These are phyloP conservation scores for Thaleichthys pacificus DNA, from an alignment of 2,797 vertebrate species.

Conservation along the genomic window DNA sequence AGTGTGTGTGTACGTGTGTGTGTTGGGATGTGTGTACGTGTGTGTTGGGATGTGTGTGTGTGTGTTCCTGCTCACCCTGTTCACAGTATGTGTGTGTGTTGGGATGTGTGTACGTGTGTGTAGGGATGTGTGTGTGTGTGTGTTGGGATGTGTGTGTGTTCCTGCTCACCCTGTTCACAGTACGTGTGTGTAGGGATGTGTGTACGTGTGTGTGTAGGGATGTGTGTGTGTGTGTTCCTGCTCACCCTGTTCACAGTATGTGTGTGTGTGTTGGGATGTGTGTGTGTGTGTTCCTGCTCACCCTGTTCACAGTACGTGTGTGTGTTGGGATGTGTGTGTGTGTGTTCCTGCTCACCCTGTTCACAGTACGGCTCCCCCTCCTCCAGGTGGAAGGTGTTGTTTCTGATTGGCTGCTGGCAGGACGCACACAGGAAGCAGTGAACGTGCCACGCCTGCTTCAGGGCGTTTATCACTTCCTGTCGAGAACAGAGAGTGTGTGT, in stretches of 20 bases:
- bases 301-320: not conserved
- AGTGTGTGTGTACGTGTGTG: constrained; percentile 30
- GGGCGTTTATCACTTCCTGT: constrained; percentile 97
- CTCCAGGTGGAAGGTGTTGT: constrained; percentile 94
- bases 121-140: too few species aligned
- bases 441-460: constrained; percentile 95
- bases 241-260: constrained; percentile 93
- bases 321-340: constrained; percentile 39
- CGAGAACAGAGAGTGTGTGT: not conserved
- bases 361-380: constrained; percentile 86
- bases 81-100: not conserved
- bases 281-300: too few species aligned
- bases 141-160: too few species aligned
- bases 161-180: too few species aligned
- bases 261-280: not conserved
- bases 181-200: constrained; percentile 31
- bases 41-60: constrained; percentile 33
- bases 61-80: too few species aligned
- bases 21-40: not conserved
- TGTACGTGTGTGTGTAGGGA: constrained; percentile 32
- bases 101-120: not conserved
- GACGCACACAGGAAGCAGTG: constrained; percentile 91
- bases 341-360: constrained; percentile 76
- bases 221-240: constrained; percentile 34
- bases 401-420: constrained; percentile 90